Conservation (phyloP, 1,140 invertebrate genomes). For the Agrilus planipennis region DNA sequence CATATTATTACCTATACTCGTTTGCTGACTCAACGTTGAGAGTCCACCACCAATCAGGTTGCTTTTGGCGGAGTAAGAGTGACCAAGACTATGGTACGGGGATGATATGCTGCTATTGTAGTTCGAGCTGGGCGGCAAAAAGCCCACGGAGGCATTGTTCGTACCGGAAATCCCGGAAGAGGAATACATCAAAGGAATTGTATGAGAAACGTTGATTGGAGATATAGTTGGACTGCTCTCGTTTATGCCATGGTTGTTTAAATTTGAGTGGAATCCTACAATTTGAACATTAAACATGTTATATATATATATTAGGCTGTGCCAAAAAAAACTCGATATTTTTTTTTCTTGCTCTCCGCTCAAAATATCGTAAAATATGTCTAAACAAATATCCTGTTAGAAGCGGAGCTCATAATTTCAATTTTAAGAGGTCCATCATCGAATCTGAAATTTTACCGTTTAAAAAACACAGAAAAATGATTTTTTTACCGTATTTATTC, state of each 20-base stretch:
- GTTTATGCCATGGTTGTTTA: conserved; percentile 43
- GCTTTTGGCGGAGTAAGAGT: conserved; percentile 43
- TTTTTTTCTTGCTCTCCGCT: too few relatives aligned
- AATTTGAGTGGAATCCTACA: conserved; percentile 40
- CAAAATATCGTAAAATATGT: too few relatives aligned
- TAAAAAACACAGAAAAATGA: too few relatives aligned
- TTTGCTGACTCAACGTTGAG: too few relatives aligned
- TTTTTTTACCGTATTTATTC: too few relatives aligned
- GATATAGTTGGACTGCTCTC: conserved; percentile 45
- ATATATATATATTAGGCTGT: too few relatives aligned
- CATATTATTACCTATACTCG: too few relatives aligned
- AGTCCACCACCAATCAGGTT: conserved; percentile 33
- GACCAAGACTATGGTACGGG: conserved; percentile 37
- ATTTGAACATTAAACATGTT: neutral
- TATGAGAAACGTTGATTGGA: conserved; percentile 42
- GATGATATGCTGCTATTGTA: conserved; percentile 34
- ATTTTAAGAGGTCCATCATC: too few relatives aligned
- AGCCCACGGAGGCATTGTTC: conserved; percentile 36
- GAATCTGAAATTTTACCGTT: too few relatives aligned
- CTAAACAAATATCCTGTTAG: too few relatives aligned
- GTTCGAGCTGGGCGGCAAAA: conserved; percentile 36
- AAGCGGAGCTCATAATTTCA: too few relatives aligned
- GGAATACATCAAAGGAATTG: conserved; percentile 33
- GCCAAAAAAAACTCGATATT: too few relatives aligned
- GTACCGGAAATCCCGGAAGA: conserved; percentile 39